phyloP scores from a whole-genome alignment of 2,113 vertebrate species.

The Verasper variegatus region DNA sequence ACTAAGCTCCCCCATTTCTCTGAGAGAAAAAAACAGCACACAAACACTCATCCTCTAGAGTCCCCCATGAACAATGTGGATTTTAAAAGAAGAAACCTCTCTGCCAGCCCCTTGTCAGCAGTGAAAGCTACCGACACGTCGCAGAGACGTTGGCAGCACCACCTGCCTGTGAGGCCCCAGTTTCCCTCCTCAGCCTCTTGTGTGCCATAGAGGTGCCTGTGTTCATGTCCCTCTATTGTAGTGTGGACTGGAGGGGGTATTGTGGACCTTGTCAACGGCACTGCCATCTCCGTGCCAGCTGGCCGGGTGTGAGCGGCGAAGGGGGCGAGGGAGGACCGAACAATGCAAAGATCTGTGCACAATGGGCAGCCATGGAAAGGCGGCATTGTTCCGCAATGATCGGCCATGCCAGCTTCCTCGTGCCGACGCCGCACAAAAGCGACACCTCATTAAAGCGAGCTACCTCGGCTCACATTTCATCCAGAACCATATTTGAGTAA shows the following conservation, averaged over 20 bases:
- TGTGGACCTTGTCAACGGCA: conserved; percentile 78
- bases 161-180: conserved; percentile 74
- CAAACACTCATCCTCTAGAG: conserved; percentile 67
- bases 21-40: conserved; percentile 43
- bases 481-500: conserved; percentile 13
- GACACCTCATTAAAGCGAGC: conserved; percentile 53
- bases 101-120: conserved; percentile 72
- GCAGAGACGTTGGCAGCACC: conserved; percentile 75
- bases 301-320: conserved; percentile 65
- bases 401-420: conserved; percentile 66
- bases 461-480: conserved; percentile 21
- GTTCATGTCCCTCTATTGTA: conserved; percentile 77
- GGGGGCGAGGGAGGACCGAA: conserved; percentile 46
- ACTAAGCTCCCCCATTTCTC: conserved; percentile 53
- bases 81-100: conserved; percentile 68
- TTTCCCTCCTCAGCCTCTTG: conserved; percentile 68
- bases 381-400: conserved; percentile 65
- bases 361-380: conserved; percentile 71
- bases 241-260: conserved; percentile 76
- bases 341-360: conserved; percentile 77
- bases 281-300: conserved; percentile 81
- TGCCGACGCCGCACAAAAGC: conserved; percentile 45
- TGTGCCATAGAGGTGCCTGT: conserved; percentile 77
- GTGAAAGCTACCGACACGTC: conserved; percentile 66
- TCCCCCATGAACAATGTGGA: conserved; percentile 67